phyloP scores from a whole-genome alignment of 1,140 invertebrate genomes.

The Drosophila ananassae region DNA sequence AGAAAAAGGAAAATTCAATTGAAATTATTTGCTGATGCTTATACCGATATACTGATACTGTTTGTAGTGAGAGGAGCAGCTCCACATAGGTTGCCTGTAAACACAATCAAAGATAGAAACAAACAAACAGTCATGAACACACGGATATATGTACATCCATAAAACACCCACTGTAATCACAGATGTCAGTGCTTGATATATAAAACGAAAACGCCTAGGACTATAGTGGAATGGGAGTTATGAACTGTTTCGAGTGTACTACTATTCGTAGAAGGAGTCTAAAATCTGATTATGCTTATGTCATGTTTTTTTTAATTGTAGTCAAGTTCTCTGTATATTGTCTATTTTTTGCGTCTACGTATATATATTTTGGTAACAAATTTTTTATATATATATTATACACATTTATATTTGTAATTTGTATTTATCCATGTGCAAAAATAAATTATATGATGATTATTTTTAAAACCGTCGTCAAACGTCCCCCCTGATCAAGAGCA shows the following conservation, averaged over 20 bases:
- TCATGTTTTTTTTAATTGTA: constrained; percentile 55
- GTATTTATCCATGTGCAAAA: constrained; percentile 79
- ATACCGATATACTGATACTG: constrained; percentile 28
- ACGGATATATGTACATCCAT: constrained; percentile 28
- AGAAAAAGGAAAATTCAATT: constrained; percentile 52
- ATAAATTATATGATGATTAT: constrained; percentile 82
- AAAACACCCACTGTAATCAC: constrained; percentile 48
- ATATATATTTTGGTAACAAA: constrained; percentile 62
- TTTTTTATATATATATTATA: constrained; percentile 64
- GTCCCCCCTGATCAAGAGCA: constrained; percentile 34
- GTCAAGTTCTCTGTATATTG: constrained; percentile 66
- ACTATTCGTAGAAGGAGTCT: constrained; percentile 54
- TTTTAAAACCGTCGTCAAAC: constrained; percentile 48
- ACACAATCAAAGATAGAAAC: not conserved
- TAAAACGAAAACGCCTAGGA: constrained; percentile 39
- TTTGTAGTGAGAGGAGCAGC: constrained; percentile 48
- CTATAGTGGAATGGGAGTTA: constrained; percentile 37
- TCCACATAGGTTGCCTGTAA: constrained; percentile 59
- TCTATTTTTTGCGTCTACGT: constrained; percentile 67
- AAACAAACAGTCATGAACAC: not conserved
- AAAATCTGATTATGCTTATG: constrained; percentile 73
- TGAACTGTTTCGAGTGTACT: constrained; percentile 33
- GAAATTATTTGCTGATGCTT: constrained; percentile 75
- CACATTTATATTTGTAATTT: constrained; percentile 75
- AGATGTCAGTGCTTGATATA: constrained; percentile 71